Conservation (phyloP, 2,113 vertebrate genomes). For the Cynocephalus volans region DNA sequence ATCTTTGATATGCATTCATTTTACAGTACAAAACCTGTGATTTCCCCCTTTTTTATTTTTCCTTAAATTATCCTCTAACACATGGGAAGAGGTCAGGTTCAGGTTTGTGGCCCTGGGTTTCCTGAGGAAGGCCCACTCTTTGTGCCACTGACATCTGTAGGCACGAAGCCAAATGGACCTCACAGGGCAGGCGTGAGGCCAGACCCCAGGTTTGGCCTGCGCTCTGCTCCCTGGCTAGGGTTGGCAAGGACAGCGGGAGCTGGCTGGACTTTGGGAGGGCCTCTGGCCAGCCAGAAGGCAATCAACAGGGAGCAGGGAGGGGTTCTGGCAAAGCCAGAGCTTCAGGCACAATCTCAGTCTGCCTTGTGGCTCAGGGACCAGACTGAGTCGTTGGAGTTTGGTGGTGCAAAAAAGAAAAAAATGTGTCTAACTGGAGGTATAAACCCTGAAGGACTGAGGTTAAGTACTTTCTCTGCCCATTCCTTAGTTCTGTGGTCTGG, state of each 20-base stretch:
- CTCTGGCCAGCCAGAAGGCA: not conserved
- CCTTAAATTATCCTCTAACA: not conserved
- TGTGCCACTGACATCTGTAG: not conserved
- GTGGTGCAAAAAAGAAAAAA: not conserved
- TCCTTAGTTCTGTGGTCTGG: not conserved
- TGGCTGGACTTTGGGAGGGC: not conserved
- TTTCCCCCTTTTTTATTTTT: not conserved
- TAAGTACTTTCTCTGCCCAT: not conserved
- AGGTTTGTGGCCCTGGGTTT: not conserved
- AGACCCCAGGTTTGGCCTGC: not conserved
- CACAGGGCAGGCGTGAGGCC: not conserved
- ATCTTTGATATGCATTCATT: not conserved
- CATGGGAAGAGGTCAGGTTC: not conserved
- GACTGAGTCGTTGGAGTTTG: not conserved
- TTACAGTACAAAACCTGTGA: not conserved
- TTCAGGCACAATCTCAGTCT: not conserved
- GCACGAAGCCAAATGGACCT: not conserved
- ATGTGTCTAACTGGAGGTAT: not conserved
- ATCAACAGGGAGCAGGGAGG: not conserved
- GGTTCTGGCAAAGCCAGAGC: not conserved
- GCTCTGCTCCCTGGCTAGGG: not conserved
- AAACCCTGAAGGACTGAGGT: not conserved
- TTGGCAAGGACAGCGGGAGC: not conserved
- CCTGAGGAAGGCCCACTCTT: slow-evolving; percentile 29
- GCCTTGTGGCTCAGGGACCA: not conserved